These are phyloP conservation scores for Steatornis caripensis DNA, from an alignment of 2,113 vertebrate species.

Conservation along the genomic window DNA sequence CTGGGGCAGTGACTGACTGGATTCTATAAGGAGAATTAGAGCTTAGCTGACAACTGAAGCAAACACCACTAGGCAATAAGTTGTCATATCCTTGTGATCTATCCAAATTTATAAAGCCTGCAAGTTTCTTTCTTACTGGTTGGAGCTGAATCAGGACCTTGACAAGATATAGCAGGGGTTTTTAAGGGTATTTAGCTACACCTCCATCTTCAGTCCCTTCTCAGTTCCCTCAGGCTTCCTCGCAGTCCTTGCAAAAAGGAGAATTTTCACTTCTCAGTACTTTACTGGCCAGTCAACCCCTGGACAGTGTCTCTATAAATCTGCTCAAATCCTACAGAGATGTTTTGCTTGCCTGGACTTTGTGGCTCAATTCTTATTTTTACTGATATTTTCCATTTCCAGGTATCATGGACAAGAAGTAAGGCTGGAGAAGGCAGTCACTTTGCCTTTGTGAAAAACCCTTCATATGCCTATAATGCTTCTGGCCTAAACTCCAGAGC, in stretches of 20 bases:
- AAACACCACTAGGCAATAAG: neutral
- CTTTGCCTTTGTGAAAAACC: neutral
- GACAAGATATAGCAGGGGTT: rapidly evolving
- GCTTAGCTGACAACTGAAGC: neutral
- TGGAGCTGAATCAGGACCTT: neutral
- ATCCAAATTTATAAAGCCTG: neutral
- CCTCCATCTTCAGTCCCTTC: neutral
- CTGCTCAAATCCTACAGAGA: neutral
- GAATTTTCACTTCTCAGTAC: neutral
- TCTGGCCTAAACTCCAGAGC: neutral
- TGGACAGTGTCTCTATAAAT: neutral
- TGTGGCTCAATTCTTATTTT: neutral
- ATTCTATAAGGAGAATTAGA: neutral
- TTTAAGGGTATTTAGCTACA: neutral
- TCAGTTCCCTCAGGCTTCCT: neutral
- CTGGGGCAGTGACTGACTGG: neutral
- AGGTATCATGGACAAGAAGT: neutral
- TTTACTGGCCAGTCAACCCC: neutral
- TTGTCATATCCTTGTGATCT: neutral
- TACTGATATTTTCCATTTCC: neutral
- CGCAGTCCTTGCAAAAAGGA: neutral
- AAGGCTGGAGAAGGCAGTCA: neutral
- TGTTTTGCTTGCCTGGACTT: neutral
- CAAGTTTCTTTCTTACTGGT: neutral
- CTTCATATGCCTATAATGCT: neutral